Evolutionary conservation across 2,888 invertebrate species (phyloP).

Genomic region (Tipula vernalis): DNA sequence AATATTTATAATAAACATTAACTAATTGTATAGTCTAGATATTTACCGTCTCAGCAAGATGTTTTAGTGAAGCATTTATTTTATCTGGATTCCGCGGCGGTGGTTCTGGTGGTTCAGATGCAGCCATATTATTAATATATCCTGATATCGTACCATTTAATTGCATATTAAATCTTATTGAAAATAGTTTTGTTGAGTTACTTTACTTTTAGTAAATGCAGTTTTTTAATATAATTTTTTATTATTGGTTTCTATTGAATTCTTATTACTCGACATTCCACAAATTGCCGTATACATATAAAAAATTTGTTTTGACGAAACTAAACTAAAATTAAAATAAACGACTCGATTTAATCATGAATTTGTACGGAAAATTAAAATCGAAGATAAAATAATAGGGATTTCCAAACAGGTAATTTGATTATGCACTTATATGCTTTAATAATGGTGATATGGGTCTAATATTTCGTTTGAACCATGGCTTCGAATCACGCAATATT

Average conservation of each 20-base stretch:
- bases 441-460: no score
- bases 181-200: background rate
- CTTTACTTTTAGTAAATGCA: background rate
- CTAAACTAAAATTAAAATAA: background rate
- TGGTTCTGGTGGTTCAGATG: constrained; percentile 36
- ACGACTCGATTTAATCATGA: background rate
- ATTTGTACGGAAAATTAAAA: background rate
- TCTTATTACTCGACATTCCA: no score
- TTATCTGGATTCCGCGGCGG: constrained; percentile 37
- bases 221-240: background rate
- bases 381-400: no score
- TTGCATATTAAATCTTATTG: constrained; percentile 25
- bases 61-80: constrained; percentile 36
- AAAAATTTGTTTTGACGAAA: no score
- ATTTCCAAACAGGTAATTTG: no score
- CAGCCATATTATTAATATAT: constrained; percentile 31
- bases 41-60: constrained; percentile 35
- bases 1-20: background rate
- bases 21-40: constrained; percentile 12
- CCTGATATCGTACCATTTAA: constrained; percentile 34
- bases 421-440: no score
- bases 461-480: no score
- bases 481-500: no score
- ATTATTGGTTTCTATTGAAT: background rate
- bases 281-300: no score